phyloP scores from a whole-genome alignment of 2,113 vertebrate species.

The Isichthys henryi region DNA sequence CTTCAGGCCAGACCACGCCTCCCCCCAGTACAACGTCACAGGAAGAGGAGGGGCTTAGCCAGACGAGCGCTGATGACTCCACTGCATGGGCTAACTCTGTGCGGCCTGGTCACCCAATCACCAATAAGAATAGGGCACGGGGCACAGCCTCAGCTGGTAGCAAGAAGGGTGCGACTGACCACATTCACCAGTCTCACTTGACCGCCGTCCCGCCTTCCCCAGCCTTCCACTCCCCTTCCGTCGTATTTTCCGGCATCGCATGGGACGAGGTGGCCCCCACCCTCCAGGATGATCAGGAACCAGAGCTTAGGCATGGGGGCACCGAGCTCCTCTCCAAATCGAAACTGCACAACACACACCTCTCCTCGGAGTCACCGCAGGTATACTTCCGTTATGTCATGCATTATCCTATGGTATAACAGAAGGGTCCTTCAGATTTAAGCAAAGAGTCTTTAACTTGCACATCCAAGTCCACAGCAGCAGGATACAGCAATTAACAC shows the following conservation, averaged over 20 bases:
- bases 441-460: not conserved
- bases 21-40: not conserved
- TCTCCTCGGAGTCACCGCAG: conserved; percentile 40
- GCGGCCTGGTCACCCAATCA: conserved; percentile 34
- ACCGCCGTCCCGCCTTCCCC: conserved; percentile 35
- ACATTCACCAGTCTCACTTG: conserved; percentile 29
- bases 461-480: not conserved
- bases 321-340: conserved; percentile 32
- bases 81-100: conserved; percentile 45
- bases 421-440: not conserved
- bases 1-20: conserved; percentile 16
- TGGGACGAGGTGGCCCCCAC: conserved; percentile 38
- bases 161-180: not conserved
- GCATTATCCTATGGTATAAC: not conserved
- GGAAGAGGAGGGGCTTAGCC: conserved; percentile 20
- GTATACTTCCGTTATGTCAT: conserved; percentile 21
- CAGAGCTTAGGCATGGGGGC: conserved; percentile 37
- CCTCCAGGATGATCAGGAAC: conserved; percentile 20
- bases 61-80: conserved; percentile 13
- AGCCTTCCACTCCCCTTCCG: conserved; percentile 15
- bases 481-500: not conserved
- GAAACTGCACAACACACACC: conserved; percentile 27
- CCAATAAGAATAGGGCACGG: conserved; percentile 17
- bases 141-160: not conserved
- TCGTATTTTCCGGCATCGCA: conserved; percentile 35